A percentile compares a stretch with the other conserved stretches of the same genome.
phyloP scores from a whole-genome alignment of 2,797 vertebrate species.

The Phataginus tetradactyla region DNA sequence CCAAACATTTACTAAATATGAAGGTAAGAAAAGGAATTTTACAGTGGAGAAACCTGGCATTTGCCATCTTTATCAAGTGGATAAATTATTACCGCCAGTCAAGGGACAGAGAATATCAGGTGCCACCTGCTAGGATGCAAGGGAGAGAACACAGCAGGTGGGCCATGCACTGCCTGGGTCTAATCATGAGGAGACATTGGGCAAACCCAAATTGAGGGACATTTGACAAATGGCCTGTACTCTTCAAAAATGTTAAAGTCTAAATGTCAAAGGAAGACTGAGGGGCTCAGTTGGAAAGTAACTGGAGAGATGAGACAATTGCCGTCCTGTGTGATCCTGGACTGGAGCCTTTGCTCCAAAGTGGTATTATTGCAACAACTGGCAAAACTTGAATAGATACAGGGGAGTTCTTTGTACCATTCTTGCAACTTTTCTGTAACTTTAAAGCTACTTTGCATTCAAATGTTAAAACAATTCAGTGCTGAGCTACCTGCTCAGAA shows the following conservation, averaged over 20 bases:
- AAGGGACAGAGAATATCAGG: not conserved
- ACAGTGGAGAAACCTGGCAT: not conserved
- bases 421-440: not conserved
- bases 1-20: not conserved
- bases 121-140: not conserved
- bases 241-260: not conserved
- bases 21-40: not conserved
- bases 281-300: not conserved
- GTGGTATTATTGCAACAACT: not conserved
- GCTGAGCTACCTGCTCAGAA: not conserved
- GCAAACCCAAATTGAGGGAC: not conserved
- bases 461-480: not conserved
- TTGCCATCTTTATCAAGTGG: not conserved
- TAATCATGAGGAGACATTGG: not conserved
- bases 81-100: not conserved
- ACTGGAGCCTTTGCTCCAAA: not conserved
- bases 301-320: not conserved
- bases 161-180: not conserved
- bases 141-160: not conserved
- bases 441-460: not conserved
- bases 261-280: not conserved
- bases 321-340: not conserved
- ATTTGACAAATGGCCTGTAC: not conserved
- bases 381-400: not conserved
- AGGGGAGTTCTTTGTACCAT: not conserved